Evolutionary conservation across 2,113 vertebrate species (phyloP).

Genomic region (Poicephalus gulielmi): DNA sequence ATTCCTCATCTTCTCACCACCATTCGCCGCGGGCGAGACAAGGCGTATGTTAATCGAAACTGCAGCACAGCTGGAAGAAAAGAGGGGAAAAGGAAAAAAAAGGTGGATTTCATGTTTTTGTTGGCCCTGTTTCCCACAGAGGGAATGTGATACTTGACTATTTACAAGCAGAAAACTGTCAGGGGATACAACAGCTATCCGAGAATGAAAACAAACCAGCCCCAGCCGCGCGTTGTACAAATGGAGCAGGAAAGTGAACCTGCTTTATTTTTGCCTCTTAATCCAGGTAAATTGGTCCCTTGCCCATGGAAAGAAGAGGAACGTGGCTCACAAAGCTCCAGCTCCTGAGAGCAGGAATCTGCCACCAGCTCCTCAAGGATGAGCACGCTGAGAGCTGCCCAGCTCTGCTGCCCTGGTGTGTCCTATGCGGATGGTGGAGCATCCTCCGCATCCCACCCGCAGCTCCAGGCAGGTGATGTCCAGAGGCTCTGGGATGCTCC

Average conservation of each 20-base stretch:
- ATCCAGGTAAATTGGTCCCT: background rate
- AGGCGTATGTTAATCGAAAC: slow-evolving; percentile 55
- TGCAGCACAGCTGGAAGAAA: slow-evolving; percentile 10
- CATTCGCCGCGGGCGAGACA: slow-evolving; percentile 2
- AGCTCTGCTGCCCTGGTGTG: accelerated
- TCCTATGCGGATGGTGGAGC: accelerated
- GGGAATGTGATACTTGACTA: background rate
- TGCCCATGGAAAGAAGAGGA: background rate
- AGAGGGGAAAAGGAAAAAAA: accelerated
- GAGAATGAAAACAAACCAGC: slow-evolving; percentile 4
- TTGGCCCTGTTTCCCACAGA: background rate
- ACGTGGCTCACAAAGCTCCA: background rate
- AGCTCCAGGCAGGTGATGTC: accelerated
- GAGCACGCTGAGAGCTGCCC: accelerated
- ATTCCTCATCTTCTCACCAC: background rate
- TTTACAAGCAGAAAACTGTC: slow-evolving; percentile 27
- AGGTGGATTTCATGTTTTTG: slow-evolving; percentile 23
- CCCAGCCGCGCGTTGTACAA: accelerated
- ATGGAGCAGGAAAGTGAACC: background rate
- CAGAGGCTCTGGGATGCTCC: background rate
- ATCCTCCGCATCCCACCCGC: background rate
- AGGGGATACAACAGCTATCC: background rate
- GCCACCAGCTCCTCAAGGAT: background rate
- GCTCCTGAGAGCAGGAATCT: background rate
- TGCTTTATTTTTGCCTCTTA: background rate